Evolutionary conservation across 2,888 invertebrate species (phyloP), one percentile per base, ranked within the genome.

Genomic region (Tenthredo amoena): DNA sequence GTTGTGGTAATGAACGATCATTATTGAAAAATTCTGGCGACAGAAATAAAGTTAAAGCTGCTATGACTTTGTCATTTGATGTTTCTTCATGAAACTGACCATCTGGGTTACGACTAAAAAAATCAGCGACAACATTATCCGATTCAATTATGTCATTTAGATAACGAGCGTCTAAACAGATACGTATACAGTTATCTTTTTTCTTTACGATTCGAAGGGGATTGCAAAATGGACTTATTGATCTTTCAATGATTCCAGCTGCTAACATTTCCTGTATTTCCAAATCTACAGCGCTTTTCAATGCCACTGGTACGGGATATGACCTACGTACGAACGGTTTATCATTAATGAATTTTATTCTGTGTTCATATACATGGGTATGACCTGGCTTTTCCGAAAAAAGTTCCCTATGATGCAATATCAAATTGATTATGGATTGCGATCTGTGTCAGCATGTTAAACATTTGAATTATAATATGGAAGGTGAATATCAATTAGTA

Each of bases 91-190:
- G 47, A 74, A 87, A 87, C 79, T 47, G 85, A 5, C 85, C n/a
- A 4, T 85, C 74, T 0, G 86, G 86, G 43, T 86, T 85, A 15
- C 84, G 85, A 84, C 86, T 87, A 62, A 88, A 86, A 74, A 88
- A 88, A 68, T 86, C 85, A 0, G 86, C 86, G 0, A 87, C 82
- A 0, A 87, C 40, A 83, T 88, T 88, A 12, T 88, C 86, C 1
- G 89, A 86, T 34, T 89, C 87, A 74, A 92, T 91, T 40, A 87
- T 77, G 15, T 87, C 86, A 87, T 92, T 92, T 1, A 92, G 65
- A 74, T 86, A 87, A 12, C 92, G 65, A 0, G 91, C 91, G 86
- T 92, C 91, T 26, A 91, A 84, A 86, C 91, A 90, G 34, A 92
- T 87, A 6, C 92, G 86, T 1, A 91, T 85, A 18, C 87, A 85